Evolutionary conservation across 2,797 vertebrate genomes (phyloP).

Genomic region (Myotis planiceps): DNA sequence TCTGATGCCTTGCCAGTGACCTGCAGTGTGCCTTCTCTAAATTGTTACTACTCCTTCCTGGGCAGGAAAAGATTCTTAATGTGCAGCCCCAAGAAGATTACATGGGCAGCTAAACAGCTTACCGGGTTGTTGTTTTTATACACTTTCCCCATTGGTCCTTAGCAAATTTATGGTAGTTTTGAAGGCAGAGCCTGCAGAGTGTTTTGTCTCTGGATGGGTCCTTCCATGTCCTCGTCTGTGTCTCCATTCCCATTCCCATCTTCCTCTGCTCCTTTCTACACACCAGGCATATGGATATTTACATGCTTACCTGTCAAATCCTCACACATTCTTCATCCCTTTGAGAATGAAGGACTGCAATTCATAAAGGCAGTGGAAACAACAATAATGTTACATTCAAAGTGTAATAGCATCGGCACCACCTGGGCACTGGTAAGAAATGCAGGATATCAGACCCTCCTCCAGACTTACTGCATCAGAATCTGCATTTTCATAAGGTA

Average conservation of each 20-base stretch:
- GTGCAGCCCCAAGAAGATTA: slow-evolving; percentile 40
- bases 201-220: neutral
- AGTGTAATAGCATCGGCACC: neutral
- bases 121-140: neutral
- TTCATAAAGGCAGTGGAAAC: neutral
- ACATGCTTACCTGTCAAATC: neutral
- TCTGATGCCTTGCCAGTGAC: neutral
- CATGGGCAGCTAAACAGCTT: neutral
- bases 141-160: neutral
- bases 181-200: neutral
- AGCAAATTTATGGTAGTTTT: neutral
- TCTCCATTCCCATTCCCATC: neutral
- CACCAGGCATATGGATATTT: neutral
- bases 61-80: slow-evolving; percentile 7
- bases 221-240: neutral
- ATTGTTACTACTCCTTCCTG: neutral
- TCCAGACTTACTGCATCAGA: neutral
- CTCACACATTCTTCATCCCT: neutral
- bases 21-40: neutral
- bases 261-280: neutral
- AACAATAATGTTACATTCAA: neutral
- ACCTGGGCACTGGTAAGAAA: neutral
- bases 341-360: neutral
- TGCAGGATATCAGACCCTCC: neutral
- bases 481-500: neutral